Evolutionary conservation across 2,113 vertebrate species (phyloP), one percentile per base, ranked within the genome.

Genomic region (Phainopepla nitens): DNA sequence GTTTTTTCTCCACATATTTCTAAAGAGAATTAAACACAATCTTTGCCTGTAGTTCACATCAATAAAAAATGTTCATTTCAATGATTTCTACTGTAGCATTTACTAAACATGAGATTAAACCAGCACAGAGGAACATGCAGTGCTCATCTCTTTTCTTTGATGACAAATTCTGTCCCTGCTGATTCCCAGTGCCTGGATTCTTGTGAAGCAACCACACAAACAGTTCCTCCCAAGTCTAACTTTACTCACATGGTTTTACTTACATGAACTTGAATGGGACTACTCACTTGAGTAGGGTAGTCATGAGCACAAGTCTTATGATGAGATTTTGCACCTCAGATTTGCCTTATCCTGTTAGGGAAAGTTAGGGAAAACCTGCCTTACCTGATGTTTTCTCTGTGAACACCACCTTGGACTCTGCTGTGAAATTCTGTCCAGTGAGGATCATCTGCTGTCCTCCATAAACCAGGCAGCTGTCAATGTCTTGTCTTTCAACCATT

Each of bases 361-460:
- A 23, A 42, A 31, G 50, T 41, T 31, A 49, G 31, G 6, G 61
- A 64, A 57, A 31, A 18, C 10, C 19, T 51, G 39, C 53, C 98
- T 98, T 97, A 99, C 99, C 99, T 97, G 98, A 98, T 29, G 98
- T 99, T 97, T 99, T 99, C 97, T 99, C 99, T 47, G 98, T 98
- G 58, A 99, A 99, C 68, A 99, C 97, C 60, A 99, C 99, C 92
- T 99, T 99, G 90, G 99, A 99, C 94, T 99, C 99, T 4, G 99
- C 98, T 42, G 99, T 99, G 97, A 99, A 99, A 96, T 99, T 99
- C 86, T 99, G 99, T 35, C 99, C 99, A 0, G 98, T 99, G 82
- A 99, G 98, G 93, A 99, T 99, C 99, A 99, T 99, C 97, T 99
- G 99, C 81, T 99, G 99, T 71, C 99, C 99, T 31, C 99, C 99